Evolutionary conservation across 2,888 invertebrate species (phyloP).

Genomic region (Lithophane semibrunnea): DNA sequence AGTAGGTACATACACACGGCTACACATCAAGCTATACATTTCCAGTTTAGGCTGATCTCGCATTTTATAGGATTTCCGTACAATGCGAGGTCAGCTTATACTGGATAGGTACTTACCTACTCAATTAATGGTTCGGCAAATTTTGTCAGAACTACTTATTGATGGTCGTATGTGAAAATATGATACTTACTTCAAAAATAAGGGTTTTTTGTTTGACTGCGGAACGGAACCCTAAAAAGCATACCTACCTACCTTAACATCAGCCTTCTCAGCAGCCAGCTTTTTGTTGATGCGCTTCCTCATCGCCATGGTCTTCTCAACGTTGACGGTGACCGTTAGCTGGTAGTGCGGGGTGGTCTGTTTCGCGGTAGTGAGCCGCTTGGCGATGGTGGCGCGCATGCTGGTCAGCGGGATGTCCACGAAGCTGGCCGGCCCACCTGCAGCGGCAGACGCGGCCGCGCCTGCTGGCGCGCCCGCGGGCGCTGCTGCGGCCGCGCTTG

Average conservation of each 20-base stretch:
- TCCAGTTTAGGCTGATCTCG: too few relatives aligned
- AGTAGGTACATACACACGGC: too few relatives aligned
- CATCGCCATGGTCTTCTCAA: constrained; percentile 95
- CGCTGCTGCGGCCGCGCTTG: constrained; percentile 52
- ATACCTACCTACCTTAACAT: constrained; percentile 89
- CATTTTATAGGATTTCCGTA: too few relatives aligned
- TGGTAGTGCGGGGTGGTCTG: constrained; percentile 99
- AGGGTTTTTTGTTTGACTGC: background rate
- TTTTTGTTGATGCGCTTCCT: constrained; percentile 94
- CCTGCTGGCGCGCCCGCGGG: constrained; percentile 48
- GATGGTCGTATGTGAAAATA: too few relatives aligned
- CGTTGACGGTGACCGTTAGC: constrained; percentile 95
- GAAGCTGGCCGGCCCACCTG: constrained; percentile 74
- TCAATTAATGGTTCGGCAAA: too few relatives aligned
- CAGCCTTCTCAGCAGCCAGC: constrained; percentile 92
- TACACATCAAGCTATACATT: too few relatives aligned
- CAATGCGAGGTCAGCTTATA: too few relatives aligned
- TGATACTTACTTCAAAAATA: background rate
- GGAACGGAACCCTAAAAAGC: background rate
- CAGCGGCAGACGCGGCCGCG: constrained; percentile 45
- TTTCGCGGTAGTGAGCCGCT: constrained; percentile 96
- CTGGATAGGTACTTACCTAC: too few relatives aligned
- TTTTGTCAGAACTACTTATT: too few relatives aligned
- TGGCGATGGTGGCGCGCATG: constrained; percentile 97
- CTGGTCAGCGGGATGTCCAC: constrained; percentile 95